Conservation (phyloP, 1,140 invertebrate genomes). For the Contarinia nasturtii region DNA sequence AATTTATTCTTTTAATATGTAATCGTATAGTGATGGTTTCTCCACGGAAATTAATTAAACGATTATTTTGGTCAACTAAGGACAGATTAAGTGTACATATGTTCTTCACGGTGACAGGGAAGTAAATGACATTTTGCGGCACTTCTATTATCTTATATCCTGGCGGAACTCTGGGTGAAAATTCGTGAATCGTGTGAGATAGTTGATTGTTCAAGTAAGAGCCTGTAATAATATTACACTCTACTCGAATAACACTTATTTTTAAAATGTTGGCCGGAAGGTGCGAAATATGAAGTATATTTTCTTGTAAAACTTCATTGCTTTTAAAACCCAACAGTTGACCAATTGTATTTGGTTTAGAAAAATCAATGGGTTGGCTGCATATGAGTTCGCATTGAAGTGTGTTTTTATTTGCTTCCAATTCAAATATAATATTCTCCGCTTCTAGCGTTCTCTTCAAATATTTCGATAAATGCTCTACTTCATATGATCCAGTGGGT, state of each 20-base stretch:
- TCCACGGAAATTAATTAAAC: slow-evolving; percentile 11
- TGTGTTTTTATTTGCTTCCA: background rate
- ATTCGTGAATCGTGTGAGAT: slow-evolving; percentile 15
- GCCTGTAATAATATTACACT: slow-evolving; percentile 11
- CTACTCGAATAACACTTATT: slow-evolving; percentile 8
- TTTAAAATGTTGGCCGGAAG: slow-evolving; percentile 8
- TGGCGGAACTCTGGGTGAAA: slow-evolving; percentile 11
- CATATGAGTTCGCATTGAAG: background rate
- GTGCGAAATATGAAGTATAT: slow-evolving; percentile 7
- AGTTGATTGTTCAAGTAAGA: slow-evolving; percentile 12
- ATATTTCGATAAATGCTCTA: slow-evolving; percentile 10
- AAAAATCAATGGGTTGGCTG: slow-evolving; percentile 4
- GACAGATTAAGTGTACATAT: slow-evolving; percentile 9
- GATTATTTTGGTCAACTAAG: slow-evolving; percentile 12
- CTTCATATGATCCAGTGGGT: slow-evolving; percentile 18
- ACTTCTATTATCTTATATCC: slow-evolving; percentile 15
- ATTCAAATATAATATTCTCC: background rate
- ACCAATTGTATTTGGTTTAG: slow-evolving; percentile 5
- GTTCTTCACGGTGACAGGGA: slow-evolving; percentile 11
- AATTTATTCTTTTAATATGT: slow-evolving; percentile 2
- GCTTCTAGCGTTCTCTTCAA: background rate
- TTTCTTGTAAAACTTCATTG: slow-evolving; percentile 4
- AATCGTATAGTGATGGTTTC: slow-evolving; percentile 12
- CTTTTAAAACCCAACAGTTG: slow-evolving; percentile 8
- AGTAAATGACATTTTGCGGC: slow-evolving; percentile 16